These are phyloP conservation scores for Danio choprae DNA, from an alignment of 2,797 vertebrate species.

Conservation along the genomic window DNA sequence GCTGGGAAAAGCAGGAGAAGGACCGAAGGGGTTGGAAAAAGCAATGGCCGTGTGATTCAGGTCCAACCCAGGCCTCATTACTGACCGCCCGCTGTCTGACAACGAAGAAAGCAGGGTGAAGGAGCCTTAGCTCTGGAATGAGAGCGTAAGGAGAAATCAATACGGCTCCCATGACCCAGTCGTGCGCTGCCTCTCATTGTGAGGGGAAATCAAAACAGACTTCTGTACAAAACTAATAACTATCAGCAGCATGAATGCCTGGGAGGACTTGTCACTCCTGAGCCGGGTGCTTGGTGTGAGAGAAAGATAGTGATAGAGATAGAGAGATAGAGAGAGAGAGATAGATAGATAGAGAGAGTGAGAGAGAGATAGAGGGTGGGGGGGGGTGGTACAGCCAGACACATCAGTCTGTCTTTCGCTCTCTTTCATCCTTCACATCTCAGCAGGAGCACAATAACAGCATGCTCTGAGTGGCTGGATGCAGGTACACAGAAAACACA, in stretches of 20 bases:
- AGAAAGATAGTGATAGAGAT: constrained; percentile 56
- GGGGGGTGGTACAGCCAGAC: constrained; percentile 66
- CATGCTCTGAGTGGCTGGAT: constrained; percentile 35
- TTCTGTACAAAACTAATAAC: constrained; percentile 67
- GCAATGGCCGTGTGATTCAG: constrained; percentile 58
- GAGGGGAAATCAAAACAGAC: constrained; percentile 68
- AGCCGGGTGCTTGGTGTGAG: constrained; percentile 27
- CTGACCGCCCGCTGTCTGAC: constrained; percentile 43
- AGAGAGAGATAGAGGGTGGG: constrained; percentile 57
- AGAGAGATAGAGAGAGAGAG: constrained; percentile 62
- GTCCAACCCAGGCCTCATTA: constrained; percentile 56
- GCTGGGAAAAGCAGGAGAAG: constrained; percentile 26
- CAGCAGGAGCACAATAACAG: constrained; percentile 50
- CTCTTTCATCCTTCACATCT: constrained; percentile 42
- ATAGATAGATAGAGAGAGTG: constrained; percentile 56
- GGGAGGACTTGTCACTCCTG: constrained; percentile 55
- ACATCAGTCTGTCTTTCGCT: constrained; percentile 42
- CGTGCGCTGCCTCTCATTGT: constrained; percentile 65
- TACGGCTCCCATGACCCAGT: constrained; percentile 73
- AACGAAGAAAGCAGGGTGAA: constrained; percentile 35
- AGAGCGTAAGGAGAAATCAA: constrained; percentile 74
- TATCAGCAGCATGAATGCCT: constrained; percentile 58
- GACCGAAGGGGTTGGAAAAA: constrained; percentile 37
- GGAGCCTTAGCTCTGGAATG: constrained; percentile 54
- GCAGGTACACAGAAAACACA: constrained; percentile 49